A percentile compares a stretch with the other conserved stretches of the same genome.
phyloP scores from a whole-genome alignment of 2,797 vertebrate genomes.

The Epinephelus awoara region DNA sequence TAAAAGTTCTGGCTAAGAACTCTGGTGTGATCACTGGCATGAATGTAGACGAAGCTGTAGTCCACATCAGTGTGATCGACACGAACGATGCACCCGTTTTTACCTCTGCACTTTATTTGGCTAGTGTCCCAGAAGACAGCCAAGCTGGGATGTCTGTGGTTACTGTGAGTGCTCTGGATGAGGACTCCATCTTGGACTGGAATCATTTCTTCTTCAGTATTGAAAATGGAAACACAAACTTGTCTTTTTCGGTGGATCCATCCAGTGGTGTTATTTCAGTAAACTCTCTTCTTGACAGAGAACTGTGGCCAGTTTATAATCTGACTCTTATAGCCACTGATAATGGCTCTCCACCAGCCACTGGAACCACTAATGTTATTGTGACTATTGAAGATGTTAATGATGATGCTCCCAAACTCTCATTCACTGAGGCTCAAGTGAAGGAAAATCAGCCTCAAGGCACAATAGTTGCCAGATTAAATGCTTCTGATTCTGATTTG shows the following conservation, averaged over 20 bases:
- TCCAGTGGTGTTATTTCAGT: slow-evolving; percentile 81
- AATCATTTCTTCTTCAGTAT: slow-evolving; percentile 81
- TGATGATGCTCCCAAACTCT: slow-evolving; percentile 84
- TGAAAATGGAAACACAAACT: slow-evolving; percentile 80
- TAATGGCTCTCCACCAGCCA: slow-evolving; percentile 81
- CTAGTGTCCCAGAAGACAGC: slow-evolving; percentile 77
- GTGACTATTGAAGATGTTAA: slow-evolving; percentile 83
- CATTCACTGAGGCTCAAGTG: slow-evolving; percentile 72
- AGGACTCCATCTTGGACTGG: slow-evolving; percentile 81
- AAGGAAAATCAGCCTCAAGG: slow-evolving; percentile 85
- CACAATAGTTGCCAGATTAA: slow-evolving; percentile 78
- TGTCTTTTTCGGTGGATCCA: slow-evolving; percentile 81
- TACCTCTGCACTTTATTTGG: slow-evolving; percentile 60
- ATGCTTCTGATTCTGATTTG: slow-evolving; percentile 82
- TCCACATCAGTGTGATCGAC: slow-evolving; percentile 81
- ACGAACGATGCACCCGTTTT: slow-evolving; percentile 84
- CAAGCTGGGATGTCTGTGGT: slow-evolving; percentile 70
- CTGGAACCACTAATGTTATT: slow-evolving; percentile 79
- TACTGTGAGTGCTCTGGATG: slow-evolving; percentile 80
- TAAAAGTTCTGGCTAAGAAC: slow-evolving; percentile 86
- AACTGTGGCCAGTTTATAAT: slow-evolving; percentile 83
- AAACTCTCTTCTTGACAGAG: slow-evolving; percentile 83
- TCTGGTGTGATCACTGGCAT: slow-evolving; percentile 80
- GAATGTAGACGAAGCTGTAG: slow-evolving; percentile 81
- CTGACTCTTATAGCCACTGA: slow-evolving; percentile 83